Percentiles rank a stretch among this genome's conserved stretches.
These are phyloP conservation scores for Prunella fulvescens DNA, from an alignment of 2,113 vertebrate species.

Conservation along the genomic window DNA sequence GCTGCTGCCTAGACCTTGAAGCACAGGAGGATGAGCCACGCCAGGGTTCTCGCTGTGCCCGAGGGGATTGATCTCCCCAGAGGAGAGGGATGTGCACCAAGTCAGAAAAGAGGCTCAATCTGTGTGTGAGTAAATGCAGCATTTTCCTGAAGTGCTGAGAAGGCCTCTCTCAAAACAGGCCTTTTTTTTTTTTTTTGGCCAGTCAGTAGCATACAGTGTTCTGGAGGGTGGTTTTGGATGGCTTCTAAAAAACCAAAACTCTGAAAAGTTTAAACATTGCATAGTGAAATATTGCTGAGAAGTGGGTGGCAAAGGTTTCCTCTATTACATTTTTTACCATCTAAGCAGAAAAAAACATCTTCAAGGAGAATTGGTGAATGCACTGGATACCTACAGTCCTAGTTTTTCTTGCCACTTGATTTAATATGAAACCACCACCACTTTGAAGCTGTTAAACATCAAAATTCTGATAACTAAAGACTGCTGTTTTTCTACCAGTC, in stretches of 20 bases:
- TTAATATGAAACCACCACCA: constrained; percentile 41
- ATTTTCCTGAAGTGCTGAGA: background rate
- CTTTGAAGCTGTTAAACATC: constrained; percentile 62
- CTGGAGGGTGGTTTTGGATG: background rate
- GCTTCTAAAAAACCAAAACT: background rate
- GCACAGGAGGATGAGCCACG: background rate
- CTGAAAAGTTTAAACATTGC: background rate
- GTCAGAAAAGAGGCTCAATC: background rate
- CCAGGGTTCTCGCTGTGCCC: background rate
- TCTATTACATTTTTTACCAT: background rate
- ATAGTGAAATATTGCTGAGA: background rate
- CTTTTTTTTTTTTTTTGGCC: background rate
- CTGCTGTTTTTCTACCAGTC: constrained; percentile 37
- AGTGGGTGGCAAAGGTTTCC: background rate
- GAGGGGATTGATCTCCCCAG: background rate
- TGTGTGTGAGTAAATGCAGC: background rate
- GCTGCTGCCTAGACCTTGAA: background rate
- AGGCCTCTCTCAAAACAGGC: background rate
- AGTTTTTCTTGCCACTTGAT: constrained; percentile 18
- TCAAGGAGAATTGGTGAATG: constrained; percentile 41
- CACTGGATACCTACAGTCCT: constrained; percentile 33
- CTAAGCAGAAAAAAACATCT: constrained; percentile 1
- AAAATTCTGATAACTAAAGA: constrained; percentile 48
- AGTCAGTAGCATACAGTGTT: background rate
- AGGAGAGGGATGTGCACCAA: background rate